Evolutionary conservation across 2,888 invertebrate species (phyloP).

Genomic region (Tanypteryx hageni): DNA sequence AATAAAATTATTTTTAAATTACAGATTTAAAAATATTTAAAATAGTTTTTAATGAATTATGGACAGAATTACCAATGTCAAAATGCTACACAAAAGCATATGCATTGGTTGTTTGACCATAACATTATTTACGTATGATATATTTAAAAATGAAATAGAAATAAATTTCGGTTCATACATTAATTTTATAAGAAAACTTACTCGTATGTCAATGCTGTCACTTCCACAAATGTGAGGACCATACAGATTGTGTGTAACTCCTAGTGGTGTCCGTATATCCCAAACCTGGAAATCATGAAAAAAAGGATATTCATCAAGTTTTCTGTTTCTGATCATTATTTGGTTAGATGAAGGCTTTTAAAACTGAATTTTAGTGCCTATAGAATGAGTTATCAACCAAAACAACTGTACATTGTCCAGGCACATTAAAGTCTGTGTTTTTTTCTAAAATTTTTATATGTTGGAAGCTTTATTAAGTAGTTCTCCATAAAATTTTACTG

Average conservation of each 20-base stretch:
- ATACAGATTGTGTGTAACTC: constrained; percentile 78
- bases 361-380: background rate
- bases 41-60: too few species aligned
- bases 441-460: background rate
- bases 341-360: background rate
- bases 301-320: background rate
- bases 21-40: too few species aligned
- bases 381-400: background rate
- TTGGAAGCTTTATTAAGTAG: too few species aligned
- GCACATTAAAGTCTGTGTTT: background rate
- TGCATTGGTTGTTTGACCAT: background rate
- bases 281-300: constrained; percentile 76
- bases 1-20: too few species aligned
- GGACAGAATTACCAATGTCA: too few species aligned
- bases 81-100: background rate
- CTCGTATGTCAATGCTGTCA: constrained; percentile 79
- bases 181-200: constrained; percentile 72
- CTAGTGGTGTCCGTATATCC: constrained; percentile 77
- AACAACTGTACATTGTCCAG: background rate
- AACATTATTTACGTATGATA: background rate
- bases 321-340: background rate
- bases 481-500: too few species aligned
- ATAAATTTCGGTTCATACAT: background rate
- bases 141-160: background rate
- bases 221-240: constrained; percentile 78